Base-by-base conservation (phyloP, 2,113 vertebrate genomes). In the Motacilla alba region DNA sequence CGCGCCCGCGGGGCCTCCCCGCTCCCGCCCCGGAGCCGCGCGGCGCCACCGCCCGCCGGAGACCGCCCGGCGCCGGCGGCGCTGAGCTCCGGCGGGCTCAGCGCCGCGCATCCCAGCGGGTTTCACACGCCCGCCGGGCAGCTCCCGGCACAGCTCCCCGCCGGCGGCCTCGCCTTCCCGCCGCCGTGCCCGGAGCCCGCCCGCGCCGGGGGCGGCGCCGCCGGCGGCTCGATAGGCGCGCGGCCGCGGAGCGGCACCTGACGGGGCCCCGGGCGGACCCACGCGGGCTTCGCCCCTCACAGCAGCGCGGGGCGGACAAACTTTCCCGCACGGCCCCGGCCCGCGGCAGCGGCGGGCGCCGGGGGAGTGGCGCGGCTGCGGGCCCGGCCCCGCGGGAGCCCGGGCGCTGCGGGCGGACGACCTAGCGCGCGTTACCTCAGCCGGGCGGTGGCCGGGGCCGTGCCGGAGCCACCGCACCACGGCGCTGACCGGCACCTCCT, bases 381-480 rank as follows among this genome's bases (percentile, higher is more conserved):
- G 50, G 68, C 69, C 60, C 68, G 18, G 60, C 68, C 62, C 77
- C 47, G 17, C 60, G 33, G 15, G 26, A 74, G 68, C 49, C 14
- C 8, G 11, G 9, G 19, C 28, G 49, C 55, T 26, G 44, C 5
- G 19, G 24, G 68, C 15, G 4, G n/a, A 7, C 13, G 9, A 28
- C 6, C 33, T 7, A 10, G 68, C 43, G 56, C 84, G 52, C 67
- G 73, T 96, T 98, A 98, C 98, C 98, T 98, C 96, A 23, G 73
- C 43, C 9, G 94, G 53, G 93, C 94, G 66, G 80, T 13, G 78
- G 41, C 98, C 96, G 94, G 93, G 52, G 13, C 55, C 56, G 31
- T 83, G 92, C 93, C 93, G 97, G 24, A 99, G 91, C 99, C 99
- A 99, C 72, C 96, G 95, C 94, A 98, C 89, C 56, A 98, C 98